Evolutionary conservation across 2,888 invertebrate species (phyloP), one percentile per base, ranked within the genome.

Genomic region (Listrodromus nycthemerus): DNA sequence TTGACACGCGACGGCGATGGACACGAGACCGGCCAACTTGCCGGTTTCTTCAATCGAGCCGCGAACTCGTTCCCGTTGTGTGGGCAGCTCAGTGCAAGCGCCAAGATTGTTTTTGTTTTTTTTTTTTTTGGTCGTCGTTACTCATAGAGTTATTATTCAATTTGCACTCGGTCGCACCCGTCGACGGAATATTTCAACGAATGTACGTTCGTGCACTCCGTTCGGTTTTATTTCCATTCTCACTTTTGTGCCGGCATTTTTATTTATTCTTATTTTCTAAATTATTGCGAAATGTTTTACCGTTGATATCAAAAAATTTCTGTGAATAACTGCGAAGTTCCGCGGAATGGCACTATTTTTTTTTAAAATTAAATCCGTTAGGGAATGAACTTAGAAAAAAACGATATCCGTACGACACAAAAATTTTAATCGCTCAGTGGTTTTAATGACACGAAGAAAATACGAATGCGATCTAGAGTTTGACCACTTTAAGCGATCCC

Each of bases 1-100:
- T 61, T 30, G 63, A 70, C 83, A 83, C 83, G 83, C 79, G 79
- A 83, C 65, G 63, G 70, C 55, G 65, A 80, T 45, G 65, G 61
- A 75, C 55, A 37, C 19, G 61, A 48, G 33, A 67, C 74, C 21
- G 50, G 67, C 41, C 27, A 41, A 6, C 66, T 70, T 24, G 55
- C 41, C 48, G 71, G 63, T 70, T 75, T 80, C 66, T 71, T 83
- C 79, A 80, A 76, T 75, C 71, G 75, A 45, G 50, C 66, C 79
- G 75, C 82, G 13, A 21, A 41, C 45, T 41, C 27, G 41, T 48
- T 50, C 61, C 19, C 52, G 50, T 52, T 41, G 24, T 37, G 37
- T 55, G n/a, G 4, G 27, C 7, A 45, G 5, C 27, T 1, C 8
- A 10, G 21, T 30, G 61, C 24, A 63, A 66, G 45, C 37, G 48